Evolutionary conservation across 2,113 vertebrate genomes (phyloP), one percentile per base, ranked within the genome.

Genomic region (Crotalus viridis): DNA sequence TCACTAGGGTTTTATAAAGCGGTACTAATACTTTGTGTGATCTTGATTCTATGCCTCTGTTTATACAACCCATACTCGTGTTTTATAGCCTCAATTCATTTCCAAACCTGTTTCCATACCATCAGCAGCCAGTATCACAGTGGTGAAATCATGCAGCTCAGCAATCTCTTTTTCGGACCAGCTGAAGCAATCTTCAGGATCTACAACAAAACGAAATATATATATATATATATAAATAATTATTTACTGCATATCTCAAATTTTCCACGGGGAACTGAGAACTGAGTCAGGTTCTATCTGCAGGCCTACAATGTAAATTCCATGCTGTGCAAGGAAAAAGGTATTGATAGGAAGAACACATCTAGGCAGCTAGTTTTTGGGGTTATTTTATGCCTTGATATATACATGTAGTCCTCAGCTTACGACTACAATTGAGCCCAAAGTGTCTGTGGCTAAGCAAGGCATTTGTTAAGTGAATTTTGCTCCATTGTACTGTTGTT

Each of bases 121-220:
- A 93, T 99, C 99, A 46, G 99, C 98, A 39, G 99, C 99, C 1
- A 99, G 96, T 92, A 99, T 97, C 87, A 99, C 95, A 0, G 97
- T 98, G 52, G 98, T 98, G 91, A 98, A 96, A 87, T 98, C 92
- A 69, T 98, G 96, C 54, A 99, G 87, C 94, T 99, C 97, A 2
- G 97, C 97, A 43, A 98, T 95, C 92, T 99, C 99, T 46, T 98
- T 98, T 85, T 99, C 98, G 1, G 98, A 99, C 99, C 99, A 99
- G 91, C 98, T 98, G 46, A 99, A 99, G 85, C 97, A 97, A 92
- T 94, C 89, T 39, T 97, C 97, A 1, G 97, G 95, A 94, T 98
- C 98, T 98, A 85, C 1, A 98, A 96, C 94, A 93, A 93, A 88
- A 55, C 90, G 88, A 54, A 57, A 15, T 1, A 51, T 51, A 33